phyloP scores from a whole-genome alignment of 2,888 invertebrate genomes.

The Pemphredon lugubris region DNA sequence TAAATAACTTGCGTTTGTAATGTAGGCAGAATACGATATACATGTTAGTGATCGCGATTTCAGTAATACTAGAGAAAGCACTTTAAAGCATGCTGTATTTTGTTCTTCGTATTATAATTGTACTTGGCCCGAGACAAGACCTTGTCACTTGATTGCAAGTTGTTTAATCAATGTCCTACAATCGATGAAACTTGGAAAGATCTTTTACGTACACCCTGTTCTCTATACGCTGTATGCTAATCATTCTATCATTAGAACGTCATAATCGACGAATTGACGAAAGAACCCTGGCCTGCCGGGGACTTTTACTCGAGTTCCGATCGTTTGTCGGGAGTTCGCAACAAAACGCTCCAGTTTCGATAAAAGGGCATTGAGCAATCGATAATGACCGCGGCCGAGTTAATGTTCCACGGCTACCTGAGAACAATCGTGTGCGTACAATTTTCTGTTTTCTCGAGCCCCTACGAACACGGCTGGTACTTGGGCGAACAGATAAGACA shows the following conservation, averaged over 20 bases:
- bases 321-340: constrained; percentile 45
- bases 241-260: background rate
- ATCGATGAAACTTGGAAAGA: no score
- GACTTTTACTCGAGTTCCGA: constrained; percentile 47
- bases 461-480: background rate
- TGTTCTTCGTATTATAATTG: no score
- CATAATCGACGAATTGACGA: constrained; percentile 37
- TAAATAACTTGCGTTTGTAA: no score
- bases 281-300: constrained; percentile 23
- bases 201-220: no score
- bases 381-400: constrained; percentile 65
- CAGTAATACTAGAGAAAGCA: no score
- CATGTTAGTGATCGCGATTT: no score
- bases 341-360: constrained; percentile 66
- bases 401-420: constrained; percentile 38
- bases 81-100: no score
- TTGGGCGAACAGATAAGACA: background rate
- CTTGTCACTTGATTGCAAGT: no score
- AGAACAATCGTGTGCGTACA: constrained; percentile 54
- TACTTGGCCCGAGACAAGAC: no score
- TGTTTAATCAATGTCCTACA: no score
- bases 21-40: no score
- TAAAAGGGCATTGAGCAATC: constrained; percentile 67
- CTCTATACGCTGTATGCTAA: no score
- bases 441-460: constrained; percentile 22